Evolutionary conservation across 2,888 invertebrate species (phyloP), one percentile per base, ranked within the genome.

Genomic region (Achlya flavicornis): DNA sequence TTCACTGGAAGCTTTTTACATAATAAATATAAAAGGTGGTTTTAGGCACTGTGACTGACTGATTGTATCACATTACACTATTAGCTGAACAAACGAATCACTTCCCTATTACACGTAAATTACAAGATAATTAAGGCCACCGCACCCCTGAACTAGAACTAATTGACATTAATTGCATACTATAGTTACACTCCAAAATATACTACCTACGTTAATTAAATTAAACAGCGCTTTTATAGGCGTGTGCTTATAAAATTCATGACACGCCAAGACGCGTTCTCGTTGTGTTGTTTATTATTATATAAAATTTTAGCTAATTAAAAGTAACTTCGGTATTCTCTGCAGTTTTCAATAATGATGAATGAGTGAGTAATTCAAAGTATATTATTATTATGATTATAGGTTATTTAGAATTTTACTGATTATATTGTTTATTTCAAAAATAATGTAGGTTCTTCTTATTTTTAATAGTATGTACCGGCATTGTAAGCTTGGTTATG

Each of bases 101-200:
- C 35, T 60, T 60, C 26, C 58, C 41, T 16, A 12, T 41, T 41
- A 60, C 43, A 33, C 57, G 48, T 62, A 57, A 63, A 61, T 62
- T 57, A 64, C 63, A n/a, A 38, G 58, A 19, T 33, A 19, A 53
- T 72, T 65, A 63, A 68, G 58, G 66, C 63, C 43, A 61, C 67
- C 70, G 63, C 71, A 62, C 72, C 72, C 64, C n/a, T 19, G 41
- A n/a, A 61, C 53, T 32, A 58, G 6, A 1, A 19, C 63, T 71
- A 71, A 72, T 69, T 68, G 71, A 70, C 68, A 63, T 69, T 66
- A 70, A 72, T 66, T 65, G 69, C 69, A 62, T 66, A 60, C 67
- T 63, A 41, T 41, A 12, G 41, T 12, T 41, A 35, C 58, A 63
- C 66, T 63, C 41, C 58, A 63, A 66, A 70, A 72, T 71, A 76